Conservation (phyloP, 2,113 vertebrate species). For the Microcebus griseorufus region DNA sequence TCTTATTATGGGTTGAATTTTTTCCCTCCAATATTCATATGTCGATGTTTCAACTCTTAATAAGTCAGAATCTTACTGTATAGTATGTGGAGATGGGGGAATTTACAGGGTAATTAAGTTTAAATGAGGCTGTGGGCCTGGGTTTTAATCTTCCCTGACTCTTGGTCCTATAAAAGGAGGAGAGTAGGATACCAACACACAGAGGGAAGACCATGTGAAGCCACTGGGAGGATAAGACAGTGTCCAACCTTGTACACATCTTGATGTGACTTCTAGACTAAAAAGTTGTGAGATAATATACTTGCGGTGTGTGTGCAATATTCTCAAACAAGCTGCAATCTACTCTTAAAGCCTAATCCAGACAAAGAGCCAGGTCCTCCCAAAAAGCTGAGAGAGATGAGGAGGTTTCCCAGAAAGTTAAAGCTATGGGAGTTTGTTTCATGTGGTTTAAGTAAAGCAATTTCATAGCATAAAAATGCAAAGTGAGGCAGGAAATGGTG, state of each 20-base stretch:
- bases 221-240: not conserved
- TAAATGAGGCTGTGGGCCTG: not conserved
- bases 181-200: not conserved
- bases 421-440: no score
- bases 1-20: not conserved
- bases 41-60: not conserved
- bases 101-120: not conserved
- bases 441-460: no score
- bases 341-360: no score
- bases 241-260: not conserved
- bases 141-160: not conserved
- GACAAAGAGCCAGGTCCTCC: no score
- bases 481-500: no score
- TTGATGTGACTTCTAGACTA: not conserved
- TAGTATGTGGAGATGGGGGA: not conserved
- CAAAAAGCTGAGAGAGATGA: no score
- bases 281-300: not conserved
- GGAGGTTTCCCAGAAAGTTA: no score
- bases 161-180: not conserved
- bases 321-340: no score
- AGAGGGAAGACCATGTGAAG: not conserved
- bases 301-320: not conserved
- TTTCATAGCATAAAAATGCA: not conserved
- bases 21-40: not conserved
- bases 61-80: not conserved